phyloP scores from a whole-genome alignment of 2,888 invertebrate genomes.

The Acanthosepion esculentum region DNA sequence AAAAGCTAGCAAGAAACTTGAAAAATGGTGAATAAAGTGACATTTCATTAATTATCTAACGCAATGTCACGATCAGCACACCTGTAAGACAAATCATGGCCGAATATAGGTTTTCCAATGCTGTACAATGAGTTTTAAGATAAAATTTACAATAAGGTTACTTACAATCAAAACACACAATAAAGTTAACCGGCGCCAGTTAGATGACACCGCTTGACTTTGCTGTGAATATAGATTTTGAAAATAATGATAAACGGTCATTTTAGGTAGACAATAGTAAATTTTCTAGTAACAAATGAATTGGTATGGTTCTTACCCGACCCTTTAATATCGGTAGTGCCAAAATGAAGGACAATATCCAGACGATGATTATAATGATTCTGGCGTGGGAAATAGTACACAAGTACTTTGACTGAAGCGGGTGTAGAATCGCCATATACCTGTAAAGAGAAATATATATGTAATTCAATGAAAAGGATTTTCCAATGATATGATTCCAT shows the following conservation, averaged over 20 bases:
- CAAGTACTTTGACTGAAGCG: slow-evolving; percentile 82
- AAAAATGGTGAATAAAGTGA: background rate
- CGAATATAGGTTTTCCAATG: background rate
- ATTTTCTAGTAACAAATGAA: background rate
- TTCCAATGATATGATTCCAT: background rate
- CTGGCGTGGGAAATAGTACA: slow-evolving; percentile 82
- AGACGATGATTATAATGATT: slow-evolving; percentile 79
- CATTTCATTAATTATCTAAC: too few species aligned
- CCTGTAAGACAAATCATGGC: too few species aligned
- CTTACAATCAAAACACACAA: background rate
- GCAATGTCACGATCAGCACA: too few species aligned
- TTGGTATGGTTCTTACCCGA: slow-evolving; percentile 77
- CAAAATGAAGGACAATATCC: slow-evolving; percentile 79
- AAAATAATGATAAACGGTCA: background rate
- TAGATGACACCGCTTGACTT: background rate
- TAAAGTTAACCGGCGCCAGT: background rate
- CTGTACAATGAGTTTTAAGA: background rate
- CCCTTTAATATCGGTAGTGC: slow-evolving; percentile 80
- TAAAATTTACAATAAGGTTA: background rate
- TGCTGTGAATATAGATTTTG: background rate
- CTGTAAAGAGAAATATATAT: slow-evolving; percentile 74
- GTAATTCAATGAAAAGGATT: background rate
- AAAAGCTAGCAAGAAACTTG: background rate
- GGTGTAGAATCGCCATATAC: slow-evolving; percentile 83
- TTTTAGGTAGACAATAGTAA: background rate